Percentiles rank a stretch among this genome's conserved stretches.
These are phyloP conservation scores for Austrolebias charrua DNA, from an alignment of 2,797 vertebrate genomes.

Conservation along the genomic window DNA sequence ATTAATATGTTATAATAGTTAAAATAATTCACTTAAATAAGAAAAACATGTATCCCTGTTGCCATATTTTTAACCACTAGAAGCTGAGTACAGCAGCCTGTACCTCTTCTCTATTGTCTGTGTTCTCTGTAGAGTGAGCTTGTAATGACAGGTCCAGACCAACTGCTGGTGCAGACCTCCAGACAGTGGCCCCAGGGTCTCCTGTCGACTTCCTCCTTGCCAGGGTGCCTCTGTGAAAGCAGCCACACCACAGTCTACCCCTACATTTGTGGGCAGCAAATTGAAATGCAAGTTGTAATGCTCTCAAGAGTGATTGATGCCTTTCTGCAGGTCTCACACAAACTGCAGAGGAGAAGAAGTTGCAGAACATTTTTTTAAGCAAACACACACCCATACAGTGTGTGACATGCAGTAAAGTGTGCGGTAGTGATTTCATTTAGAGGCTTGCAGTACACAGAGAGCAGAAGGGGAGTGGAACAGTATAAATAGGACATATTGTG, in stretches of 20 bases:
- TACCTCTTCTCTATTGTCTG: constrained; percentile 32
- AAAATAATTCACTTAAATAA: not conserved
- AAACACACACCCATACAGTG: constrained; percentile 38
- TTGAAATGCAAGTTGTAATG: constrained; percentile 62
- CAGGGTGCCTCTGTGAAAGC: constrained; percentile 31
- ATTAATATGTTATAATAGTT: not conserved
- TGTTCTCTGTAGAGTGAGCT: constrained; percentile 57
- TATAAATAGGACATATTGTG: constrained; percentile 70
- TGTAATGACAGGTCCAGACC: constrained; percentile 70
- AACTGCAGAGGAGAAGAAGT: constrained; percentile 9
- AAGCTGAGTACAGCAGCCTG: constrained; percentile 29
- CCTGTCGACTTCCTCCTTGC: constrained; percentile 56
- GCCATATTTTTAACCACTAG: constrained; percentile 15
- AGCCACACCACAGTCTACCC: constrained; percentile 50
- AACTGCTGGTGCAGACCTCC: constrained; percentile 58
- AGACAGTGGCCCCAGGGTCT: constrained; percentile 62
- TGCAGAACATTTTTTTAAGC: constrained; percentile 50
- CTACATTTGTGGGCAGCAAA: constrained; percentile 60
- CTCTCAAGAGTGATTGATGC: constrained; percentile 69
- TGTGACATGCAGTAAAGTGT: constrained; percentile 40
- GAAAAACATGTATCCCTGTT: constrained; percentile 2
- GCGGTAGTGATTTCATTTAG: constrained; percentile 42
- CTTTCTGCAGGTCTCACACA: constrained; percentile 57
- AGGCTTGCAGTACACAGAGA: constrained; percentile 58
- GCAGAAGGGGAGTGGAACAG: constrained; percentile 44